Evolutionary conservation across 2,113 vertebrate species (phyloP), one percentile per base, ranked within the genome.

Genomic region (Pollachius pollachius): DNA sequence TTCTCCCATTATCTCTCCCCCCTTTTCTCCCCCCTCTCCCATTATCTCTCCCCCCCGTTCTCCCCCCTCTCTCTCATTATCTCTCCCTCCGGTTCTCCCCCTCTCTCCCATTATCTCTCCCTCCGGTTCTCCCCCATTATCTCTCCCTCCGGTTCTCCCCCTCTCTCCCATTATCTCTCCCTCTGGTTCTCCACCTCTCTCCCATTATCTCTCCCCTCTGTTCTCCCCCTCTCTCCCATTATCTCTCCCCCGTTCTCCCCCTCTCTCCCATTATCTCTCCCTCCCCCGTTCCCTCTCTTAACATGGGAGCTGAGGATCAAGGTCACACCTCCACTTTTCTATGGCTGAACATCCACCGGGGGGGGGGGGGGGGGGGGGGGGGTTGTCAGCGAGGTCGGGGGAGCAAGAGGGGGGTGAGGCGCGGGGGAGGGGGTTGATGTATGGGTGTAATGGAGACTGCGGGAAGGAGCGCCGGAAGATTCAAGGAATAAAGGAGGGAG

Each of bases 51-150:
- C 76, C 81, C 76, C 73, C 75, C 73, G 78, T 71, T 25, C 52
- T 79, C 74, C 74, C 81, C 73, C 77, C n/a, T 70, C 81, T 12
- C 81, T 77, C 73, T 73, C 75, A n/a, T n/a, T n/a, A n/a, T n/a
- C 18, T 23, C 64, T 58, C 65, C 13, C 23, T 3, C 52, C 54
- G 2, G 7, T 37, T 67, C 66, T 58, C 52, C 48, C 13, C 15
- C 19, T 56, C 65, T 56, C 52, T 58, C 5, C 34, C 13, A 4
- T 17, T 15, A 56, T 30, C 30, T 30, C 30, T 85, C 79, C 76
- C 81, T 76, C 73, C 75, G 72, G 78, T 71, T 25, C 52, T 79
- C 74, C 74, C 81, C 73, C 77, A 68, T 79, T 12, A 80, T 77
- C 18, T 23, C 64, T 58, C 65, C 13, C 23, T 3, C 52, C 54